Conservation (phyloP, 1,140 invertebrate genomes). For the Cardiocondyla obscurior region DNA sequence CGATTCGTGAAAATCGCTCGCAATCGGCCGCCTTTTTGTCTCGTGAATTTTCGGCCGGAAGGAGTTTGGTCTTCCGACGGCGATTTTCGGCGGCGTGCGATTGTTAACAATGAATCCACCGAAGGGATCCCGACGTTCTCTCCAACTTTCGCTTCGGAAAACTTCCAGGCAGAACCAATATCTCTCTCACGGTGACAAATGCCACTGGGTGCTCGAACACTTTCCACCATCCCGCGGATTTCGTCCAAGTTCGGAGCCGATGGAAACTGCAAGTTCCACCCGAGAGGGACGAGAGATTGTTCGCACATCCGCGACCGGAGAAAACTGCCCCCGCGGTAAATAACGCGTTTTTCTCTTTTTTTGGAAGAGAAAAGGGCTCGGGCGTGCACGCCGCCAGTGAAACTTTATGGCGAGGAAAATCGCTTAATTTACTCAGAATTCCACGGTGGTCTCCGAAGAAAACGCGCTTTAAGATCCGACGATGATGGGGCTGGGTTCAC, state of each 20-base stretch:
- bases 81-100: background rate
- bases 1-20: background rate
- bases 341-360: conserved; percentile 32
- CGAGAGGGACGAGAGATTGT: conserved; percentile 1
- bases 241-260: conserved; percentile 25
- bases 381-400: background rate
- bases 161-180: conserved; percentile 58
- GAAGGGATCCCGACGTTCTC: background rate
- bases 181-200: conserved; percentile 59
- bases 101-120: conserved; percentile 38
- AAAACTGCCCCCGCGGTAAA: conserved; percentile 15
- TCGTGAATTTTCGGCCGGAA: background rate
- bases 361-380: background rate
- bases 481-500: background rate
- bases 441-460: background rate
- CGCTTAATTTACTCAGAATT: conserved; percentile 32
- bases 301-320: background rate
- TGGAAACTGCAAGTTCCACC: conserved; percentile 18
- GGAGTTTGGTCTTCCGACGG: background rate
- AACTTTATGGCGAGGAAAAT: conserved; percentile 30
- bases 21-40: background rate
- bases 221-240: background rate
- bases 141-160: conserved; percentile 1
- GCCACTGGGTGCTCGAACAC: conserved; percentile 17
- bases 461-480: background rate